Evolutionary conservation across 2,113 vertebrate genomes (phyloP), one percentile per base, ranked within the genome.

Genomic region (Xyrauchen texanus): DNA sequence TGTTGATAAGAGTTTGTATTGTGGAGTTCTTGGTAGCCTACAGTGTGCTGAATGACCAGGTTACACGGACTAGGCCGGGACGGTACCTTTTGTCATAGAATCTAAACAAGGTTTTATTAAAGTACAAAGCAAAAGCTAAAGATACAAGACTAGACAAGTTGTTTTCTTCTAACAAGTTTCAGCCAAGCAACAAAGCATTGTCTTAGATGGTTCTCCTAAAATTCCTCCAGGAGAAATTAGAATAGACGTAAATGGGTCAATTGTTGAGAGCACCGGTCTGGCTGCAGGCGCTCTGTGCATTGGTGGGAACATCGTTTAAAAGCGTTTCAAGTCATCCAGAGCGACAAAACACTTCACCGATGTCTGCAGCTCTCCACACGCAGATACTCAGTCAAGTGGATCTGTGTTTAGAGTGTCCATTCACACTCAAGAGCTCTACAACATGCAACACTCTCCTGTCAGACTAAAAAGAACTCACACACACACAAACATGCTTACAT

Each of bases 351-450:
- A 87, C 89, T 8, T 49, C 47, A 49, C 6, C 7, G 47, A 49
- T 49, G 47, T 7, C 5, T 49, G 47, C 6, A 8, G 8, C 47
- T 49, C 47, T 49, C 7, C 47, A 49, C 47, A 7, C 8, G 5
- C 8, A 8, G 47, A 49, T 6, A 49, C 7, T 6, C 5, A 49
- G 47, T 91, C 88, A 91, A 92, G 90, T 90, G 82, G 81, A 58
- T 88, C 88, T 83, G 76, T 89, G 21, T 34, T 34, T 34, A 34
- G 21, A 34, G 21, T 34, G 21, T 34, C 21, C 21, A 34, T 91
- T 90, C 82, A 89, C 71, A 68, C 81, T 76, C 60, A 86, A 88
- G 84, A 87, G 85, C 83, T 78, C 87, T 88, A 81, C 80, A 90
- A 67, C 75, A 65, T 67, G 80, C 68, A 34, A 34, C 21, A 78